A percentile compares a stretch with the other conserved stretches of the same genome.
phyloP scores from a whole-genome alignment of 1,140 invertebrate species.

The Drosophila simulans region DNA sequence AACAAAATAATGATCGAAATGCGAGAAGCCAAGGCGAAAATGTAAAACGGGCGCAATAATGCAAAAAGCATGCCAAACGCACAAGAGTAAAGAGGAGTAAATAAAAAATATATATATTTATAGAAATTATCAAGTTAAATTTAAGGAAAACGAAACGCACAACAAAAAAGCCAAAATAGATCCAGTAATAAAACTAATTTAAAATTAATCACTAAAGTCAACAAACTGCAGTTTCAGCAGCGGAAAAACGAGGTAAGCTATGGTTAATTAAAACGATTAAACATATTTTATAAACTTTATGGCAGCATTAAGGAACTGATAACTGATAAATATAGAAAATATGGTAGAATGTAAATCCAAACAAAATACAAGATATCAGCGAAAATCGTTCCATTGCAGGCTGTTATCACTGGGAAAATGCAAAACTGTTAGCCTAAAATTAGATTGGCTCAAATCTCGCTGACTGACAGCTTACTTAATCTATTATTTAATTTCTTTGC shows the following conservation, averaged over 20 bases:
- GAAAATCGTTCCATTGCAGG: too few relatives aligned
- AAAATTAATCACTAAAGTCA: conserved; percentile 11
- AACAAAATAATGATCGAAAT: conserved; percentile 15
- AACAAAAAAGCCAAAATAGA: conserved; percentile 44
- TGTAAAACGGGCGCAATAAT: conserved; percentile 23
- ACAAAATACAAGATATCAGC: too few relatives aligned
- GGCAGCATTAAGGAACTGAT: background rate
- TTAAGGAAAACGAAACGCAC: conserved; percentile 62
- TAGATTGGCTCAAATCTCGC: background rate
- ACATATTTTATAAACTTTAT: background rate
- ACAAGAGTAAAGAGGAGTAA: conserved; percentile 19
- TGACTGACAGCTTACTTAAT: conserved; percentile 30
- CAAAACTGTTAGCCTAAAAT: background rate
- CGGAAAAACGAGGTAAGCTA: conserved; percentile 3
- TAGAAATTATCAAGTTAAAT: conserved; percentile 24
- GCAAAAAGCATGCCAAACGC: conserved; percentile 27
- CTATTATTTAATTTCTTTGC: conserved; percentile 30
- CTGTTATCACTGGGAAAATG: background rate
- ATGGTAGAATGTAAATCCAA: too few relatives aligned
- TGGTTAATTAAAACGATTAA: background rate
- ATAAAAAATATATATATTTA: conserved; percentile 20
- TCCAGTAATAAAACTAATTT: conserved; percentile 19
- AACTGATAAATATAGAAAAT: too few relatives aligned
- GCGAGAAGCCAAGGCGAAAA: conserved; percentile 24
- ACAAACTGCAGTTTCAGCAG: background rate